Evolutionary conservation across 1,140 invertebrate species (phyloP).

Genomic region (Orchesella cincta): DNA sequence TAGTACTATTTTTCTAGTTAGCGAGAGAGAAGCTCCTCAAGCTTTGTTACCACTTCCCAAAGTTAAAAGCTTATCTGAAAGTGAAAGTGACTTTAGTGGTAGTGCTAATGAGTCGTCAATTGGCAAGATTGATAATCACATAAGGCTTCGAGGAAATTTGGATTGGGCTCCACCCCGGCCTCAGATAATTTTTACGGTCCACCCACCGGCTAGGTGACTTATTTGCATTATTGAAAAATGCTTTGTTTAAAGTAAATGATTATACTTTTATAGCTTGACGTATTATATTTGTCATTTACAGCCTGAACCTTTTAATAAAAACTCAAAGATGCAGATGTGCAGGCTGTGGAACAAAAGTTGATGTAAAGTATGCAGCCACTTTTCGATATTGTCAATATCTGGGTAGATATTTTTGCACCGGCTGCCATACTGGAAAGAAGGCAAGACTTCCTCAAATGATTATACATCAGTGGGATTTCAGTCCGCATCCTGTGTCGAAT

Average conservation of each 20-base stretch:
- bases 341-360: constrained; percentile 80
- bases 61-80: constrained; percentile 66
- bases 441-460: constrained; percentile 77
- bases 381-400: constrained; percentile 83
- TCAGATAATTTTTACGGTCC: constrained; percentile 80
- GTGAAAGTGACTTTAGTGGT: constrained; percentile 52
- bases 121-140: constrained; percentile 54
- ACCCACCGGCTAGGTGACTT: constrained; percentile 70
- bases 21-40: constrained; percentile 77
- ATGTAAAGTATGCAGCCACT: constrained; percentile 68
- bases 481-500: constrained; percentile 75
- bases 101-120: constrained; percentile 7
- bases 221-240: constrained; percentile 21
- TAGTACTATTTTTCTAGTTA: constrained; percentile 67
- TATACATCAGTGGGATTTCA: constrained; percentile 74
- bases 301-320: constrained; percentile 66
- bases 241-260: neutral
- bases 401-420: constrained; percentile 84
- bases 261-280: constrained; percentile 19
- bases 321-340: constrained; percentile 81
- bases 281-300: constrained; percentile 57
- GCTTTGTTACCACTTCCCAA: constrained; percentile 74
- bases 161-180: constrained; percentile 83
- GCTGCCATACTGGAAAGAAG: constrained; percentile 78
- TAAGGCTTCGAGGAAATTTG: constrained; percentile 69